phyloP scores from a whole-genome alignment of 1,140 invertebrate species.

The Mycetomoellerius zeteki region DNA sequence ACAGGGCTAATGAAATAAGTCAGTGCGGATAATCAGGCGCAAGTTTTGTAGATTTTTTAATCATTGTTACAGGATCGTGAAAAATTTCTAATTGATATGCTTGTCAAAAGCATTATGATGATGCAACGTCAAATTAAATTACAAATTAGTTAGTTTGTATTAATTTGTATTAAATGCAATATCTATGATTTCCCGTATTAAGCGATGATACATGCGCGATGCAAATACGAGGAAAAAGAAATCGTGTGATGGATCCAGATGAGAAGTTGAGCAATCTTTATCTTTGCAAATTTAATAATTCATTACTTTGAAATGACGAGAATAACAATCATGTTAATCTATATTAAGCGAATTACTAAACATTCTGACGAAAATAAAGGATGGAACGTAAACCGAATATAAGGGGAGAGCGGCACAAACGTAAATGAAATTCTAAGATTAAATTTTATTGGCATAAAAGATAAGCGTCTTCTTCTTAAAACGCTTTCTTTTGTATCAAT shows the following conservation, averaged over 20 bases:
- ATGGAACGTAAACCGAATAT: too few species aligned
- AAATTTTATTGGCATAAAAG: too few species aligned
- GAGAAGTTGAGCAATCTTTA: background rate
- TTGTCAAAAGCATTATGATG: background rate
- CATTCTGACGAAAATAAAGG: too few species aligned
- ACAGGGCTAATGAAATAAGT: too few species aligned
- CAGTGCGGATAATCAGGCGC: too few species aligned
- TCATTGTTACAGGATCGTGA: background rate
- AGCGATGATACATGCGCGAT: background rate
- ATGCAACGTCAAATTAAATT: conserved; percentile 29
- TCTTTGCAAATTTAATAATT: conserved; percentile 31
- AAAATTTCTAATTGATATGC: background rate
- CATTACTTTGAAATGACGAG: background rate
- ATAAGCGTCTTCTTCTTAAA: too few species aligned
- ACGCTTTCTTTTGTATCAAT: too few species aligned
- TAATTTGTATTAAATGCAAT: conserved; percentile 41
- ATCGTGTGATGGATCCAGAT: background rate
- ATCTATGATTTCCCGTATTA: background rate
- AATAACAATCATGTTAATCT: conserved; percentile 14
- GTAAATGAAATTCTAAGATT: too few species aligned
- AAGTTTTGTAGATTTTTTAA: too few species aligned
- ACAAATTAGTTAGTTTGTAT: conserved; percentile 34
- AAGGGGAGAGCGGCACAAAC: too few species aligned
- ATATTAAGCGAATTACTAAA: background rate
- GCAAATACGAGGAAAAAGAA: conserved; percentile 22